Base-by-base conservation (phyloP, 2,888 invertebrate genomes). In the Sinopyrophorus schimmeli region DNA sequence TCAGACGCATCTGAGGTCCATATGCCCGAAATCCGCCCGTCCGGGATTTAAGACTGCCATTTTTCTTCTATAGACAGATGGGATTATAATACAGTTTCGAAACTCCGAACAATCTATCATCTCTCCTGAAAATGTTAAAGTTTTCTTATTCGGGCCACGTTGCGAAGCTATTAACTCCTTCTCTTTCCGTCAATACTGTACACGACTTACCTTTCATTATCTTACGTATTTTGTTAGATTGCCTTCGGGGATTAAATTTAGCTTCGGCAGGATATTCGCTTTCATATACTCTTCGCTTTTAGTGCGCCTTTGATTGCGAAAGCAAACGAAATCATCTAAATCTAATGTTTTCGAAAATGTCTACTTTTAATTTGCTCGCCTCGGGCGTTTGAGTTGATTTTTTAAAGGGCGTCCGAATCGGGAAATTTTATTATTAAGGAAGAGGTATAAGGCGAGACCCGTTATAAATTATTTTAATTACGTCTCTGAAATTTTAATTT, bases 21-120 rank as follows among this genome's bases (percentile, higher is more conserved):
- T 44, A 27, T 41, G 43, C 47, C 37, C 41, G 17, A 47, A 47
- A 52, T 52, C 51, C 51, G 17, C 28, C 46, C 46, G 38, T 52
- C 41, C 43, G 16, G 31, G 47, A 41, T 52, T 38, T 52, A 49
- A 53, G 49, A 46, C 38, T 48, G 44, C 49, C 46, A 55, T 58
- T 59, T 58, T 58, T 57, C 54, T 60, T 57, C n/a, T 55, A 53
- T 49, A 56, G 59, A 60, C 58, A 58, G 58, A 61, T 59, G 61
- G 57, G 62, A 61, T 60, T 58, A 61, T 63, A 63, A 63, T 61
- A 60, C 60, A 59, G 58, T 62, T 62, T 58, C 56, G 59, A 63
- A 63, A 63, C 61, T 62, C 54, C 23, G 54, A 55, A 58, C 62
- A 60, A 64, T 64, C 59, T 62, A 62, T 64, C 62, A 64, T 63